Evolutionary conservation across 1,140 invertebrate genomes (phyloP).

Genomic region (Drosophila ironensis): DNA sequence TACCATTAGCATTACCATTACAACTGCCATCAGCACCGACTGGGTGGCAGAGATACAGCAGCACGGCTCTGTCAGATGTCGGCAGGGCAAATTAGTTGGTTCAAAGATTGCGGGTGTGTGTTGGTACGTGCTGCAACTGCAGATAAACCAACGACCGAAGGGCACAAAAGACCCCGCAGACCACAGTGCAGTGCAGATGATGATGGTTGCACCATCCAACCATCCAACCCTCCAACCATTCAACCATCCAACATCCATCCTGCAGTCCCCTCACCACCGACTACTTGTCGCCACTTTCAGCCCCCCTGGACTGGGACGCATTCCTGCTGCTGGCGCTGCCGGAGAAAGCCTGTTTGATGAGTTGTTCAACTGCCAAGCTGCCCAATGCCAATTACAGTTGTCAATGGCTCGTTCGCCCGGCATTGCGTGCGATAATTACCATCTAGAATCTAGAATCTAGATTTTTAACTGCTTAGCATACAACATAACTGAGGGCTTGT

Average conservation of each 20-base stretch:
- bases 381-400: background rate
- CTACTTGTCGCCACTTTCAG: background rate
- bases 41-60: slow-evolving; percentile 16
- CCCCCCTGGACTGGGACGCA: slow-evolving; percentile 7
- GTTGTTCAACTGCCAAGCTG: slow-evolving; percentile 10
- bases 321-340: background rate
- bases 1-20: slow-evolving; percentile 58
- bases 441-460: slow-evolving; percentile 68
- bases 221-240: background rate
- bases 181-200: slow-evolving; percentile 4
- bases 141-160: slow-evolving; percentile 43
- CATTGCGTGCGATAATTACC: slow-evolving; percentile 75
- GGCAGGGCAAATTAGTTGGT: slow-evolving; percentile 29
- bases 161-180: slow-evolving; percentile 28
- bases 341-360: slow-evolving; percentile 19
- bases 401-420: slow-evolving; percentile 24
- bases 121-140: slow-evolving; percentile 63
- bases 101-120: slow-evolving; percentile 16
- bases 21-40: no score
- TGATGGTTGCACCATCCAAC: background rate
- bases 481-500: slow-evolving; percentile 68
- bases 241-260: no score
- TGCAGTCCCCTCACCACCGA: background rate
- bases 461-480: slow-evolving; percentile 68
- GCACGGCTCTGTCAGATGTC: slow-evolving; percentile 17